Evolutionary conservation across 1,140 invertebrate species (phyloP), one percentile per base, ranked within the genome.

Genomic region (Sitobion miscanthi): DNA sequence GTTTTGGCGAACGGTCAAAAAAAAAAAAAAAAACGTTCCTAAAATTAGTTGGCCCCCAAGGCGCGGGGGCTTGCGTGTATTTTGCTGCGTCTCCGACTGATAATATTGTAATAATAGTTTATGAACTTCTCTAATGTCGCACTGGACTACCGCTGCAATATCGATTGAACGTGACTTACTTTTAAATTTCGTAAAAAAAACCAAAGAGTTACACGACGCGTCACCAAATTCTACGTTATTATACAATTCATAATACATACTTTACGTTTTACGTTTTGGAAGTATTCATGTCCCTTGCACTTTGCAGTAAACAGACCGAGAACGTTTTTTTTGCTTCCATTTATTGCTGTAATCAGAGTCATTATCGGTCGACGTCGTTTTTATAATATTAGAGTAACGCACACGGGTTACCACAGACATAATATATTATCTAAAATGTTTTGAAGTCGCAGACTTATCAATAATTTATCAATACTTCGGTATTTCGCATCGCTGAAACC

Each of bases 1-100:
- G 25, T 77, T 69, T 91, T 91, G 90, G 90, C 90, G 42, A 69
- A 47, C 14, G 14, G 62, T 91, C 90, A 91, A 91, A 91, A 90
- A 69, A 17, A 90, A 90, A 90, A 90, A 62, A 54, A 90, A 90
- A 90, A 90, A 42, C 35, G 54, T 91, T 47, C 90, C 57, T 90
- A 91, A 69, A 91, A 77, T 91, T 91, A 91, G 90, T 91, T 8
- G 11, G 54, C 47, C 54, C 57, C 89, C 35, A 35, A 38, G 54
- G 23, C 42, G 89, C 9, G n/a, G 47, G 30, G 14, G 30, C 62
- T 69, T 69, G n/a, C 30, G 62, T 69, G n/a, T 69, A 17, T 69
- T 30, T n/a, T 69, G 30, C 30, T 77, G 14, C 14, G 62, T 9
- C 30, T 9, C n/a, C 4, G 62, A 4, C 62, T 20, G 62, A 77